phyloP scores from a whole-genome alignment of 2,797 vertebrate species.

The Enteromius trimaculatus region DNA sequence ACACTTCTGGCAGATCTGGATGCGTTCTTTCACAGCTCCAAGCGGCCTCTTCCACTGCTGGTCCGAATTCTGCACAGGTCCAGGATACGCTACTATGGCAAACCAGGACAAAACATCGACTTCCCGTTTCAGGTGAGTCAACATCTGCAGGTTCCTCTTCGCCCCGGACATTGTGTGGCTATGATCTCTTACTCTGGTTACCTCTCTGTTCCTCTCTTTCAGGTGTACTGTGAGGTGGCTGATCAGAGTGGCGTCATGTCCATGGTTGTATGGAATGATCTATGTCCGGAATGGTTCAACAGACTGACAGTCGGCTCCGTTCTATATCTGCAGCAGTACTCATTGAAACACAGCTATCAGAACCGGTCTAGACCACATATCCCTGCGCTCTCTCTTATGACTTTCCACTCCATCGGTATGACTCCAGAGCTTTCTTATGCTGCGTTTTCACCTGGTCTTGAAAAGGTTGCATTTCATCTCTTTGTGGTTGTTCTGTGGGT shows the following conservation, averaged over 20 bases:
- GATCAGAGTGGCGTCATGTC: constrained; percentile 90
- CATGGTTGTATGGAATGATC: constrained; percentile 89
- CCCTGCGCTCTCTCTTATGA: constrained; percentile 80
- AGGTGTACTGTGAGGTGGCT: constrained; percentile 93
- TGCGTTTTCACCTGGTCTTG: neutral
- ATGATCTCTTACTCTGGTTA: neutral
- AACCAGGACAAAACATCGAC: constrained; percentile 79
- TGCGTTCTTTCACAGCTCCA: constrained; percentile 70
- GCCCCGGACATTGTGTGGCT: neutral
- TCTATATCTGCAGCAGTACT: constrained; percentile 87
- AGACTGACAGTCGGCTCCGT: constrained; percentile 83
- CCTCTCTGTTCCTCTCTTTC: constrained; percentile 6
- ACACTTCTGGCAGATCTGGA: constrained; percentile 81
- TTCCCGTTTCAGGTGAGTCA: constrained; percentile 87
- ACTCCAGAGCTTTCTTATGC: neutral
- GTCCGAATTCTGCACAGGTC: constrained; percentile 90
- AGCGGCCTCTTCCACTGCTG: constrained; percentile 80
- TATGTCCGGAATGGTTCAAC: constrained; percentile 91
- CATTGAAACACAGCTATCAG: constrained; percentile 83
- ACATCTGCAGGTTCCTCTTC: neutral
- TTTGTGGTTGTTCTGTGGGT: constrained; percentile 6
- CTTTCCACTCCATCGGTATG: constrained; percentile 83
- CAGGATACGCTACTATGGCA: constrained; percentile 89
- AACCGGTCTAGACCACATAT: constrained; percentile 83
- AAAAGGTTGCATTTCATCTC: constrained; percentile 7